Percentiles rank a stretch among this genome's conserved stretches.
Evolutionary conservation across 2,888 invertebrate genomes (phyloP).

Genomic region (Euplagia quadripunctaria): DNA sequence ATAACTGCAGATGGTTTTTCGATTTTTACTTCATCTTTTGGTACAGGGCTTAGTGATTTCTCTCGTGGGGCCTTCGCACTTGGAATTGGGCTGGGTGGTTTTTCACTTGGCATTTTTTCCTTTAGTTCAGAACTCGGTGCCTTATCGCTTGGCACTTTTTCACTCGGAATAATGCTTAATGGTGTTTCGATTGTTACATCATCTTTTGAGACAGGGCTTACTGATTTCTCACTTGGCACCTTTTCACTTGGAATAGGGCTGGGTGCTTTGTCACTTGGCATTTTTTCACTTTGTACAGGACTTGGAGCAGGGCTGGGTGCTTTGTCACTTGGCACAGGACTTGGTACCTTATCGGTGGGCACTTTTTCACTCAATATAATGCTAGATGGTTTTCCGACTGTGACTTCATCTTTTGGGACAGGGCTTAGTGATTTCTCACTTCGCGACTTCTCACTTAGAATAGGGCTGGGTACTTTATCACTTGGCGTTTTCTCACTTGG

Average conservation of each 20-base stretch:
- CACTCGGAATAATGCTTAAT: neutral
- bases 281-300: too few species aligned
- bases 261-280: neutral
- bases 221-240: neutral
- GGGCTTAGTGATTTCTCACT: conserved; percentile 2
- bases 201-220: conserved; percentile 4
- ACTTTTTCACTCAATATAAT: neutral
- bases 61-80: conserved; percentile 19
- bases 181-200: neutral
- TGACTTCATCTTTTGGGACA: neutral
- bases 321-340: conserved; percentile 1
- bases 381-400: conserved; percentile 22
- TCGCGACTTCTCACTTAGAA: conserved; percentile 11
- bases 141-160: neutral
- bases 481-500: conserved; percentile 1
- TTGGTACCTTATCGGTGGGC: neutral
- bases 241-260: neutral
- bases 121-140: too few species aligned
- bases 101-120: too few species aligned
- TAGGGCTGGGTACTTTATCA: conserved; percentile 4
- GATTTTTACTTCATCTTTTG: neutral
- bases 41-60: neutral
- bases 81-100: conserved; percentile 1
- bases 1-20: too few species aligned
- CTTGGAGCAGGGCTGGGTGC: neutral